phyloP scores from a whole-genome alignment of 2,888 invertebrate genomes.

The Cotesia congregata region DNA sequence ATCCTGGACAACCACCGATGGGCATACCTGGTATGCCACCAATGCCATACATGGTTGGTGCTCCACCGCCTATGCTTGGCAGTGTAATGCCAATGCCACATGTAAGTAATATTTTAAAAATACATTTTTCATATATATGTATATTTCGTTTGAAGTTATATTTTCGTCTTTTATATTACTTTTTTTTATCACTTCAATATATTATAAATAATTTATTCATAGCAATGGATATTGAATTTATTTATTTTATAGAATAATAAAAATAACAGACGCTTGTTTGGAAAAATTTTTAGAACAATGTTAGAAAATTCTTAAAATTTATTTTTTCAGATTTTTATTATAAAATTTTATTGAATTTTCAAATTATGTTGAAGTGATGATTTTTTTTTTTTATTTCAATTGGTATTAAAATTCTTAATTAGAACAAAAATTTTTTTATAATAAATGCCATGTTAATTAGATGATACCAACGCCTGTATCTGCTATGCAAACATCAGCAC shows the following conservation, averaged over 20 bases:
- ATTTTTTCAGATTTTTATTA: no score
- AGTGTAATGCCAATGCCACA: conserved; percentile 82
- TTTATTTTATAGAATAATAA: no score
- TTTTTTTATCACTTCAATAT: background rate
- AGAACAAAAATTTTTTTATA: background rate
- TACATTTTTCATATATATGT: background rate
- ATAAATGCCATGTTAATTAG: conserved; percentile 51
- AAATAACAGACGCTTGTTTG: no score
- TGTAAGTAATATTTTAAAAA: conserved; percentile 72
- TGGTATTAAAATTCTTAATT: no score
- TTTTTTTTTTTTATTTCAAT: no score
- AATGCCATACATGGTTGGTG: conserved; percentile 74
- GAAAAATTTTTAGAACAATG: no score
- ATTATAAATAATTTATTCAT: background rate
- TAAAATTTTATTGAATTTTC: no score
- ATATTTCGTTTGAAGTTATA: background rate
- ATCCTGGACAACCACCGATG: conserved; percentile 88
- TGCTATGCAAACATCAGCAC: conserved; percentile 69
- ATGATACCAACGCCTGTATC: conserved; percentile 71
- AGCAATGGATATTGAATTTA: no score
- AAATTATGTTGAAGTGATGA: no score
- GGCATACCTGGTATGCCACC: conserved; percentile 80
- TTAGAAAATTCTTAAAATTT: no score
- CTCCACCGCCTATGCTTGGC: conserved; percentile 79
- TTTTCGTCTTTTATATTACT: background rate